Evolutionary conservation across 2,113 vertebrate species (phyloP).

Genomic region (Nibea coibor): DNA sequence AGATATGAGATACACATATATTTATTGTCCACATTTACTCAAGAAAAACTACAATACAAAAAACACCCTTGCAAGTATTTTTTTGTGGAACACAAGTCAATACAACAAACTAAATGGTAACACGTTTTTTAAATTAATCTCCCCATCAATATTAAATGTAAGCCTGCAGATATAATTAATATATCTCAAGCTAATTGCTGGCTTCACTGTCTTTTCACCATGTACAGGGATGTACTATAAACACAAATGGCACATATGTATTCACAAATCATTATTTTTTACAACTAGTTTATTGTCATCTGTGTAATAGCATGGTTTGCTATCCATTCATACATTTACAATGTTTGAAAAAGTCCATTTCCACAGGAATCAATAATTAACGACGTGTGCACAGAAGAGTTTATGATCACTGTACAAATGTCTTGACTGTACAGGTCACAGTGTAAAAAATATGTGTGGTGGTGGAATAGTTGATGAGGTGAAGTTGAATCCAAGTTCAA

Average conservation of each 20-base stretch:
- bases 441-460: slow-evolving; percentile 31
- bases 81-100: slow-evolving; percentile 23
- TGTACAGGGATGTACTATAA: background rate
- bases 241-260: slow-evolving; percentile 27
- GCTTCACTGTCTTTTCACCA: background rate
- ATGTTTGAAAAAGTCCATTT: slow-evolving; percentile 18
- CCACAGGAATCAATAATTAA: slow-evolving; percentile 35
- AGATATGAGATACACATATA: background rate
- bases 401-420: slow-evolving; percentile 28
- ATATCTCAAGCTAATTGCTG: slow-evolving; percentile 1
- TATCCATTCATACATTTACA: slow-evolving; percentile 35
- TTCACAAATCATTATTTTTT: background rate
- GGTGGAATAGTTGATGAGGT: background rate
- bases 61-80: background rate
- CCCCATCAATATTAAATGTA: background rate
- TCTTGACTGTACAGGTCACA: slow-evolving; percentile 12
- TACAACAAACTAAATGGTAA: slow-evolving; percentile 29
- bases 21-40: slow-evolving; percentile 16
- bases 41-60: slow-evolving; percentile 7
- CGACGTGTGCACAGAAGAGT: slow-evolving; percentile 22
- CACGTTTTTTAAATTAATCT: background rate
- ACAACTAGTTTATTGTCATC: background rate
- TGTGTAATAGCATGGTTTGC: slow-evolving; percentile 9
- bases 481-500: slow-evolving; percentile 8
- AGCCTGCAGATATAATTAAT: background rate